Conservation (phyloP, 2,888 invertebrate species). For the Caenorhabditis sp. region DNA sequence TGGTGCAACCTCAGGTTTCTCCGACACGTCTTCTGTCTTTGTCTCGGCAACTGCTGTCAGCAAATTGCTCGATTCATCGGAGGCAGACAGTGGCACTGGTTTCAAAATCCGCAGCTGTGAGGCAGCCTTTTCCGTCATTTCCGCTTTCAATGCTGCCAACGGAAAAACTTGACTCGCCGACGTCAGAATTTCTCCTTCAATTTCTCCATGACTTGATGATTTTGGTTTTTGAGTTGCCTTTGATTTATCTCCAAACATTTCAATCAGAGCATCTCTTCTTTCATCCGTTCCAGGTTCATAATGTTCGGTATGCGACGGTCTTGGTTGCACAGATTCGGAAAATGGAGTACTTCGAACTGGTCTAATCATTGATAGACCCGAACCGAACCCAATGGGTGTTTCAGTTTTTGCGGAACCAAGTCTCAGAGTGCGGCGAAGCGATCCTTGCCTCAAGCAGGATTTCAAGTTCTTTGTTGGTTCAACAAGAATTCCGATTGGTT, state of each 20-base stretch:
- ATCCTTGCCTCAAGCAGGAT: constrained; percentile 13
- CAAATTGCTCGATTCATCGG: neutral
- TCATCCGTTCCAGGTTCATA: neutral
- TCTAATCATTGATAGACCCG: constrained; percentile 6
- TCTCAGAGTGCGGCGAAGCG: constrained; percentile 10
- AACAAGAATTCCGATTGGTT: constrained; percentile 14
- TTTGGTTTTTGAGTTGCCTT: neutral
- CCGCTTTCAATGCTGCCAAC: neutral
- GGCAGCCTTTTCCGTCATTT: neutral
- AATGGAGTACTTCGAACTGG: neutral
- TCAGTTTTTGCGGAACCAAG: neutral
- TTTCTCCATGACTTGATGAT: neutral
- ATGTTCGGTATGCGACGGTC: neutral
- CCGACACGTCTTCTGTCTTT: too few relatives aligned
- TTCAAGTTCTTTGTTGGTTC: constrained; percentile 27
- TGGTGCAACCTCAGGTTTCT: neutral
- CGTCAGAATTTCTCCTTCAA: neutral
- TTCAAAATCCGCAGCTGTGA: neutral
- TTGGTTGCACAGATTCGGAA: neutral
- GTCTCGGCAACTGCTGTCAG: neutral
- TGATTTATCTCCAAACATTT: neutral
- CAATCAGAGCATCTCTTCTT: neutral
- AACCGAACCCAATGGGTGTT: neutral
- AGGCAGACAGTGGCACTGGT: neutral
- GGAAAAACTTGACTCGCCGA: neutral